Percentiles rank a stretch among this genome's conserved stretches.
These are phyloP conservation scores for Bettongia penicillata DNA, from an alignment of 2,113 vertebrate genomes.

Conservation along the genomic window DNA sequence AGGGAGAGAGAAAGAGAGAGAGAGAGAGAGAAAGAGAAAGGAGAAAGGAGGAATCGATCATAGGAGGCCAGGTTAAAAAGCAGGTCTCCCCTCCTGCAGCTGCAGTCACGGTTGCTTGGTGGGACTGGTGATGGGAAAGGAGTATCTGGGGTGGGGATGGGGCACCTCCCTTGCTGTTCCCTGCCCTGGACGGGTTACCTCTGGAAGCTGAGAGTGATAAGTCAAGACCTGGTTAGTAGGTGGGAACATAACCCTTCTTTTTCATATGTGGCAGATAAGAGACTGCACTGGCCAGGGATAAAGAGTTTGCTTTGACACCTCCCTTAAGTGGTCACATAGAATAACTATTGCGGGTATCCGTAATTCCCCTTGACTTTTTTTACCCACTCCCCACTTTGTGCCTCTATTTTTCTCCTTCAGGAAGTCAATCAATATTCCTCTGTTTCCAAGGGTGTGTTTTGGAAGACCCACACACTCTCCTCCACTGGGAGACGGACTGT, in stretches of 20 bases:
- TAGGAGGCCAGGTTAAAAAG: slow-evolving; percentile 61
- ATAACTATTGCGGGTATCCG: too few species aligned
- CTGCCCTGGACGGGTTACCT: slow-evolving; percentile 71
- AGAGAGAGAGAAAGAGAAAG: slow-evolving; percentile 53
- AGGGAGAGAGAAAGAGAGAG: slow-evolving; percentile 69
- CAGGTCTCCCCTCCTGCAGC: slow-evolving; percentile 75
- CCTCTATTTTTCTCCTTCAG: background rate
- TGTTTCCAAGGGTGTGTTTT: background rate
- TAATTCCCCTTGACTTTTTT: background rate
- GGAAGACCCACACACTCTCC: background rate
- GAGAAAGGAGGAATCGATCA: slow-evolving; percentile 74
- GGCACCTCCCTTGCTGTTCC: slow-evolving; percentile 74
- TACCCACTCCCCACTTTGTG: background rate
- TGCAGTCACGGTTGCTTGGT: slow-evolving; percentile 81
- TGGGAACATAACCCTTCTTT: slow-evolving; percentile 35
- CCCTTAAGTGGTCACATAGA: background rate
- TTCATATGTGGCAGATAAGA: slow-evolving; percentile 67
- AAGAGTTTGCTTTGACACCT: slow-evolving; percentile 37
- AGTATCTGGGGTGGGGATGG: slow-evolving; percentile 69
- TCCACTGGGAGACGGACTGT: background rate
- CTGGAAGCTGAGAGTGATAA: slow-evolving; percentile 75
- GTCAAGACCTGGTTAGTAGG: slow-evolving; percentile 63
- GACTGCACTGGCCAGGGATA: slow-evolving; percentile 72
- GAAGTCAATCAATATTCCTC: background rate
- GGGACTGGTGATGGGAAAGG: slow-evolving; percentile 74